These are phyloP conservation scores for Halcyon malimbica DNA, from an alignment of 2,113 vertebrate genomes.

Conservation along the genomic window DNA sequence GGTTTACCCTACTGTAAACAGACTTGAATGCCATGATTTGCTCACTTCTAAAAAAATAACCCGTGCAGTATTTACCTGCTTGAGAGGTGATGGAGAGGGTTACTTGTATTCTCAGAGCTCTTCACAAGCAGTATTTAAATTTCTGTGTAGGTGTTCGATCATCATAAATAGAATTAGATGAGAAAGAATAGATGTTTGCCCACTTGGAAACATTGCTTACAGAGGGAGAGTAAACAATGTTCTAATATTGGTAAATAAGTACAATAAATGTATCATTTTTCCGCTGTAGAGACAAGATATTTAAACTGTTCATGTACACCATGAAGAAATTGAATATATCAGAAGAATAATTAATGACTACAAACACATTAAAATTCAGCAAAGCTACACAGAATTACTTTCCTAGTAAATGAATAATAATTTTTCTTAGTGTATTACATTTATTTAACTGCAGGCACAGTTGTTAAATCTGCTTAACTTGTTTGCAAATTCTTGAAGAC, in stretches of 20 bases:
- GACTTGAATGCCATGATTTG: neutral
- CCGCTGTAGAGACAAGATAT: neutral
- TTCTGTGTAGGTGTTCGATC: neutral
- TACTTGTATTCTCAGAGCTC: neutral
- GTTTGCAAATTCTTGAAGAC: constrained; percentile 30
- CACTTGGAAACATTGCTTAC: neutral
- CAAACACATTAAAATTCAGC: neutral
- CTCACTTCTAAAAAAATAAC: neutral
- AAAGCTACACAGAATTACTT: constrained; percentile 7
- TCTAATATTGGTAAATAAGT: neutral
- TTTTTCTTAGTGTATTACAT: neutral
- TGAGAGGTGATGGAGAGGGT: neutral
- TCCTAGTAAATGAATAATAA: neutral
- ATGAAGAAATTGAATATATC: neutral
- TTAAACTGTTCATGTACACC: neutral
- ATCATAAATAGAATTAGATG: neutral
- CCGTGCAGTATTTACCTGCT: neutral
- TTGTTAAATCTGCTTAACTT: constrained; percentile 2
- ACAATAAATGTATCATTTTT: neutral
- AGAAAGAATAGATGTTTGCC: neutral
- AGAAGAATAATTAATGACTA: neutral
- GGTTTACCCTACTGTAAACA: neutral
- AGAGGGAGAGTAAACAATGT: neutral
- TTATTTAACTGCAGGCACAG: neutral
- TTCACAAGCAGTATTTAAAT: neutral